phyloP scores from a whole-genome alignment of 2,888 invertebrate species.

The Cepaea hortensis region DNA sequence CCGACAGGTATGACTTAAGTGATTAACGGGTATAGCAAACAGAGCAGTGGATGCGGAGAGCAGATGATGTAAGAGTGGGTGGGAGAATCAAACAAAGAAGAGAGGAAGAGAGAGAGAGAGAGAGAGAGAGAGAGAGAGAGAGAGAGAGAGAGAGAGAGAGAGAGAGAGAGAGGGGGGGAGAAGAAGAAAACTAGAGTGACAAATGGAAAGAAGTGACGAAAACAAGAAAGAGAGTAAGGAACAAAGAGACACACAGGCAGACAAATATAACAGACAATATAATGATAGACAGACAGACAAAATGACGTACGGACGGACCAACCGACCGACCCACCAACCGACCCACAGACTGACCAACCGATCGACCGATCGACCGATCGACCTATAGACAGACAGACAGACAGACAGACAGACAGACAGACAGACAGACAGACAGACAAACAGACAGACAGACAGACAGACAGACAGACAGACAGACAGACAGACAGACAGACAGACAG shows the following conservation, averaged over 20 bases:
- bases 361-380: too few species aligned
- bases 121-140: conserved; percentile 34
- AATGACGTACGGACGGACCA: too few species aligned
- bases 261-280: too few species aligned
- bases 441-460: conserved; percentile 29
- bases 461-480: neutral
- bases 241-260: too few species aligned
- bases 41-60: too few species aligned
- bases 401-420: neutral
- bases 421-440: conserved; percentile 25
- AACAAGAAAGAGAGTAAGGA: neutral
- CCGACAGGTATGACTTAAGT: neutral
- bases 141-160: conserved; percentile 12
- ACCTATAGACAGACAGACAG: neutral
- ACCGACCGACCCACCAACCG: neutral
- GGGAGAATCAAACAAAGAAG: neutral
- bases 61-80: too few species aligned
- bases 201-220: neutral
- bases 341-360: too few species aligned
- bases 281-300: too few species aligned
- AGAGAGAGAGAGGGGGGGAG: conserved; percentile 2
- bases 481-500: neutral
- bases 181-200: conserved; percentile 14
- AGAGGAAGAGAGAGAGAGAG: conserved; percentile 19
- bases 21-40: too few species aligned